These are phyloP conservation scores for Metellina segmentata DNA, from an alignment of 2,888 invertebrate genomes.

Conservation along the genomic window DNA sequence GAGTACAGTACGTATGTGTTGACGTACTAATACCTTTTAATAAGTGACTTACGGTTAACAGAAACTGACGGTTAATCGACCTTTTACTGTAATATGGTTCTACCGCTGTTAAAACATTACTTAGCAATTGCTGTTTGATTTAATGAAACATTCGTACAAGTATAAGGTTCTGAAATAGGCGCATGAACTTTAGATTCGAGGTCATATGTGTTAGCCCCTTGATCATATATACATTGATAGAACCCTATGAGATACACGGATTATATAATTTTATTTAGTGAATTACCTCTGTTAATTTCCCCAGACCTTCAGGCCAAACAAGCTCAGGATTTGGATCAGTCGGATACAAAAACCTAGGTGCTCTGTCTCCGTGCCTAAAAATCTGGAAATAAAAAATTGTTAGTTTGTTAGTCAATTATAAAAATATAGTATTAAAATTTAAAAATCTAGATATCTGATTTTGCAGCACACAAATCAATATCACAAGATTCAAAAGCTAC, in stretches of 20 bases:
- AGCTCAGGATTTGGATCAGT: constrained; percentile 90
- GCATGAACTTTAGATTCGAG: background rate
- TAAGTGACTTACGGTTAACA: too few species aligned
- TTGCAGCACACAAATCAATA: too few species aligned
- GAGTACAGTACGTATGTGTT: too few species aligned
- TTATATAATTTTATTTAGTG: background rate
- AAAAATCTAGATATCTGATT: too few species aligned
- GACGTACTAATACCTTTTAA: too few species aligned
- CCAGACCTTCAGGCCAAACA: constrained; percentile 91
- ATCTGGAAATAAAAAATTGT: constrained; percentile 83
- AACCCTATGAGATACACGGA: background rate
- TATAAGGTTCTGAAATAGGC: background rate
- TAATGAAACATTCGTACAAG: background rate
- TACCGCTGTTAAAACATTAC: background rate
- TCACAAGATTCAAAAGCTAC: too few species aligned
- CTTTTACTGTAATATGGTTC: background rate
- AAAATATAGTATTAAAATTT: too few species aligned
- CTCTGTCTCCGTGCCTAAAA: constrained; percentile 94
- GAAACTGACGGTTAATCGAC: too few species aligned
- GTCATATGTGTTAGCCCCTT: background rate
- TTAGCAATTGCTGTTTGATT: background rate
- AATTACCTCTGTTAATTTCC: constrained; percentile 90
- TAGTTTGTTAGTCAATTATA: background rate
- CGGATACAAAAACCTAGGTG: constrained; percentile 89
- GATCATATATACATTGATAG: background rate